phyloP scores from a whole-genome alignment of 2,113 vertebrate genomes.

The Platichthys stellatus region DNA sequence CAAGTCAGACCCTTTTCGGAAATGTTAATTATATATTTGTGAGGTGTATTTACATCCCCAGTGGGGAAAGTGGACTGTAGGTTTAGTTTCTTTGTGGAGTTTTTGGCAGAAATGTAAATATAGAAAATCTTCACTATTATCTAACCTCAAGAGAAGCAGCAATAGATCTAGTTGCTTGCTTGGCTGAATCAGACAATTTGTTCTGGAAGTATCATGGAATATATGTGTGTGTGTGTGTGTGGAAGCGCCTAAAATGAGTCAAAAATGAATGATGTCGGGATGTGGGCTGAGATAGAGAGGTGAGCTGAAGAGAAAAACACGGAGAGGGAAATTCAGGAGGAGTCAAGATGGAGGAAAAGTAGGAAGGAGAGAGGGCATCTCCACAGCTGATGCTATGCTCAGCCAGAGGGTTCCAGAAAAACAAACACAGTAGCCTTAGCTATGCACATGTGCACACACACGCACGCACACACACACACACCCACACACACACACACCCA shows the following conservation, averaged over 20 bases:
- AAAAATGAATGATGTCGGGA: background rate
- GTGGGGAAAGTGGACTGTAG: background rate
- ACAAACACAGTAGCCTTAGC: conserved; percentile 51
- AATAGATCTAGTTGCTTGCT: background rate
- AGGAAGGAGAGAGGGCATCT: conserved; percentile 45
- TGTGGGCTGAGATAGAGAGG: background rate
- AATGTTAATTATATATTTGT: background rate
- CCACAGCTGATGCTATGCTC: conserved; percentile 64
- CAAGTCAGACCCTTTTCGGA: too few species aligned
- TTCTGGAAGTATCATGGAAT: conserved; percentile 10
- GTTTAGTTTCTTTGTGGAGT: background rate
- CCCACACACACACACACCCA: conserved; percentile 32
- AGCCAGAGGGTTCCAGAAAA: conserved; percentile 62
- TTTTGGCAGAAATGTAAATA: background rate
- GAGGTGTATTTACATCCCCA: background rate
- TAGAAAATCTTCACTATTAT: background rate
- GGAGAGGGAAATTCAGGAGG: conserved; percentile 17
- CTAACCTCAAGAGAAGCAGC: background rate
- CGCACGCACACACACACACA: conserved; percentile 53
- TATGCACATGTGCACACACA: conserved; percentile 22
- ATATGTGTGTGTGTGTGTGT: background rate
- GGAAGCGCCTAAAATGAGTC: too few species aligned
- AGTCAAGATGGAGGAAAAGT: conserved; percentile 13
- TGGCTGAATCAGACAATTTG: background rate
- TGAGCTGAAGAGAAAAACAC: conserved; percentile 8